Conservation (phyloP, 2,888 invertebrate genomes). For the Chrysolina oricalcia region DNA sequence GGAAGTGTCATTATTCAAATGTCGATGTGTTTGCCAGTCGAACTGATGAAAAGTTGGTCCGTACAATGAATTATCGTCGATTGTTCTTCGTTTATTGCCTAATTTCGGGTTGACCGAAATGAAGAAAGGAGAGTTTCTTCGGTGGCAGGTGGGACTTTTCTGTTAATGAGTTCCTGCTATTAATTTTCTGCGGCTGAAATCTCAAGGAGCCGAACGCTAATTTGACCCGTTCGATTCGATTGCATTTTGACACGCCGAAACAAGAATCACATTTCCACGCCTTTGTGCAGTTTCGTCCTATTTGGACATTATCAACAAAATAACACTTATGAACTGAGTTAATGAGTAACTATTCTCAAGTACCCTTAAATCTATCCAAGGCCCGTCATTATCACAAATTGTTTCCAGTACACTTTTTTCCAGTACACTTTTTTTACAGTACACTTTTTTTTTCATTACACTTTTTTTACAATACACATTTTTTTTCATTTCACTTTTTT, state of each 20-base stretch:
- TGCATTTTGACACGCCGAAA: not conserved
- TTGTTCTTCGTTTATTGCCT: not conserved
- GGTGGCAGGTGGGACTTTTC: not conserved
- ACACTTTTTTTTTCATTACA: no score
- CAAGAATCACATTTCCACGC: not conserved
- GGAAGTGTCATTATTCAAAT: conserved; percentile 20
- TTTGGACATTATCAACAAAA: no score
- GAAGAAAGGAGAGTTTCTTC: not conserved
- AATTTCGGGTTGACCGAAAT: not conserved
- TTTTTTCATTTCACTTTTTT: no score
- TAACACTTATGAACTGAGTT: no score
- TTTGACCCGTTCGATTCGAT: not conserved
- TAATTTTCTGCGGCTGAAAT: not conserved
- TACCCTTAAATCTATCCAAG: no score
- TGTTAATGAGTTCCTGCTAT: not conserved
- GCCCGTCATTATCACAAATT: no score
- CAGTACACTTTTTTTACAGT: no score
- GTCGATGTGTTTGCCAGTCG: not conserved
- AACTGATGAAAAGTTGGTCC: conserved; percentile 7
- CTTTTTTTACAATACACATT: no score
- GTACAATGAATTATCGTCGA: conserved; percentile 1
- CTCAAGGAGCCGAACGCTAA: not conserved
- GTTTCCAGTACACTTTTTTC: no score
- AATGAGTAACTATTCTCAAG: no score
- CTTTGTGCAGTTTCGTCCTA: no score